phyloP scores from a whole-genome alignment of 2,888 invertebrate genomes.

The Drosophila mercatorum region DNA sequence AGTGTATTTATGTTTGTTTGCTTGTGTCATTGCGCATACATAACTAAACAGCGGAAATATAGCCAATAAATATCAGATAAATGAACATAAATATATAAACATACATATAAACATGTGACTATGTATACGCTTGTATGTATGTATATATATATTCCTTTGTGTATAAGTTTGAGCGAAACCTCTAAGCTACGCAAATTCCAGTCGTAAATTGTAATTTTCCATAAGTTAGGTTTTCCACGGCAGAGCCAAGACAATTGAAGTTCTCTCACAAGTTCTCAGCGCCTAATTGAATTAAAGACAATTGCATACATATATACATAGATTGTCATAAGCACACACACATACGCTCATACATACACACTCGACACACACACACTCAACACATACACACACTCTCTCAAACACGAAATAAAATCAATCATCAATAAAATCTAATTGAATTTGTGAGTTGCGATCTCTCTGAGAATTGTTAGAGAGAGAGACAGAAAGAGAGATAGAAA shows the following conservation, averaged over 20 bases:
- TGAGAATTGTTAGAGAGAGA: constrained; percentile 17
- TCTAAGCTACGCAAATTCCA: constrained; percentile 6
- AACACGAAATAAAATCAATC: constrained; percentile 67
- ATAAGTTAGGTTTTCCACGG: constrained; percentile 11
- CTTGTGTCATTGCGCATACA: constrained; percentile 42
- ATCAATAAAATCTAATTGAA: constrained; percentile 80
- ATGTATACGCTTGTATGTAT: neutral
- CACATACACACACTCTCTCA: neutral
- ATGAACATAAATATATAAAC: neutral
- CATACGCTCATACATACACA: too few relatives aligned
- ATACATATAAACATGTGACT: neutral
- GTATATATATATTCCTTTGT: neutral
- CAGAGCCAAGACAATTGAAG: constrained; percentile 57
- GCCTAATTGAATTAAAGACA: constrained; percentile 75
- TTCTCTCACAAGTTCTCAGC: constrained; percentile 36
- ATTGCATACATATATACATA: constrained; percentile 48
- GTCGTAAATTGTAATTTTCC: constrained; percentile 22
- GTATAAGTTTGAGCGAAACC: neutral
- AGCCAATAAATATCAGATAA: constrained; percentile 50
- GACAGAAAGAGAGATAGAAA: neutral
- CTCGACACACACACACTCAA: too few relatives aligned
- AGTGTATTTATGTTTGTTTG: constrained; percentile 40
- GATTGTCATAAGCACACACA: neutral
- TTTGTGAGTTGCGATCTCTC: constrained; percentile 56
- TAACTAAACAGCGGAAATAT: constrained; percentile 64